phyloP scores from a whole-genome alignment of 2,797 vertebrate species.

The Lepus townsendii region DNA sequence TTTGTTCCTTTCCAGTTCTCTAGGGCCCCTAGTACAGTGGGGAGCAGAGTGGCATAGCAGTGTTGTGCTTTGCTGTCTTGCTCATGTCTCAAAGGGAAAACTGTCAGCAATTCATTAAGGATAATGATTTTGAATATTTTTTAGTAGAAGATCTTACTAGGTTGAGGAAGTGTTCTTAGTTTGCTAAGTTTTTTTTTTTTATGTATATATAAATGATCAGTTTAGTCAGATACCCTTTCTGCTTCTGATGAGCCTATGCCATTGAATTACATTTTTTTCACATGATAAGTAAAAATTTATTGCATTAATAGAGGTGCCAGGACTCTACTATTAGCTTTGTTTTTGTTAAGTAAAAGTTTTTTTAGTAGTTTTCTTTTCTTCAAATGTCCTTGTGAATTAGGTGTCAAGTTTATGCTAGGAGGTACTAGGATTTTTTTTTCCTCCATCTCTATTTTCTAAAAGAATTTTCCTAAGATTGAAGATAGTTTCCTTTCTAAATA shows the following conservation, averaged over 20 bases:
- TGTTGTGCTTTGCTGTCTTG: background rate
- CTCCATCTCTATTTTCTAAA: background rate
- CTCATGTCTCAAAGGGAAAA: background rate
- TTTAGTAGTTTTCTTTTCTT: background rate
- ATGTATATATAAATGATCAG: background rate
- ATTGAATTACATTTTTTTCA: background rate
- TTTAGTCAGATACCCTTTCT: background rate
- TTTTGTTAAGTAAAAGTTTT: background rate
- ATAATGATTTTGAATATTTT: background rate
- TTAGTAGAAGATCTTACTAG: background rate
- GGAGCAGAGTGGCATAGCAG: background rate
- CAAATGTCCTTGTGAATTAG: background rate
- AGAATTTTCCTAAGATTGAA: background rate
- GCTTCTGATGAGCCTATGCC: background rate
- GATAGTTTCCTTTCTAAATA: background rate
- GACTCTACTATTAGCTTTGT: background rate
- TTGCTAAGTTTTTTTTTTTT: background rate
- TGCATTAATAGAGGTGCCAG: background rate
- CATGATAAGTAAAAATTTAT: background rate
- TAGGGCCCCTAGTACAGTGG: background rate
- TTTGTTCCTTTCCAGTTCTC: background rate
- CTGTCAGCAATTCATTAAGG: background rate
- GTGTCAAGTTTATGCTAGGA: background rate
- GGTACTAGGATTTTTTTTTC: background rate
- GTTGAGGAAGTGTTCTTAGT: background rate